Conservation (phyloP, 2,888 invertebrate species). For the Merodon equestris region DNA sequence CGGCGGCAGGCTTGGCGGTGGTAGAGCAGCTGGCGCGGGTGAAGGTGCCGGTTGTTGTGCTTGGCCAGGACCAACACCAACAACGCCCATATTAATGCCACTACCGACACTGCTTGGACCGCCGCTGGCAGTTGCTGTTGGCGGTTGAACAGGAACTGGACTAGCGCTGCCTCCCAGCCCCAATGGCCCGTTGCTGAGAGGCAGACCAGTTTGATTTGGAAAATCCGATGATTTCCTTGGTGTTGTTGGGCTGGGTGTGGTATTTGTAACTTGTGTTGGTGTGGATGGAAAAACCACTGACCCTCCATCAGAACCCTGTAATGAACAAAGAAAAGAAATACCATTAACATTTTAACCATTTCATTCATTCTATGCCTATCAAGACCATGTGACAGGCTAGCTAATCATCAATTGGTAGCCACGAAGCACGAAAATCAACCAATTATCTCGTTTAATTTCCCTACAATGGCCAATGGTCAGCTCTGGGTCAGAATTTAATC, state of each 20-base stretch:
- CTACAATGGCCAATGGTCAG: slow-evolving; percentile 11
- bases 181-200: slow-evolving; percentile 81
- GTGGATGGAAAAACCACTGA: slow-evolving; percentile 85
- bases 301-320: slow-evolving; percentile 88
- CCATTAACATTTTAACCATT: no score
- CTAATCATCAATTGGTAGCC: no score
- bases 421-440: slow-evolving; percentile 20
- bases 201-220: slow-evolving; percentile 80
- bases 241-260: slow-evolving; percentile 81
- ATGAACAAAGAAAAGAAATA: slow-evolving; percentile 69
- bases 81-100: slow-evolving; percentile 53
- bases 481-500: neutral
- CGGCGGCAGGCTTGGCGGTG: slow-evolving; percentile 83
- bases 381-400: no score
- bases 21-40: slow-evolving; percentile 85
- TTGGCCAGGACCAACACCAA: slow-evolving; percentile 62
- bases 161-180: slow-evolving; percentile 83
- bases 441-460: slow-evolving; percentile 24
- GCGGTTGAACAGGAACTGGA: slow-evolving; percentile 76
- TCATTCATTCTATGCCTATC: no score
- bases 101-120: slow-evolving; percentile 52
- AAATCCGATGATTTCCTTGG: slow-evolving; percentile 85
- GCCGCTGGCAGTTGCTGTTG: slow-evolving; percentile 53
- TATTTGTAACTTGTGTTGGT: slow-evolving; percentile 79
- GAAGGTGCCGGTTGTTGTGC: slow-evolving; percentile 61